phyloP scores from a whole-genome alignment of 2,888 invertebrate species.

The Autographa gamma region DNA sequence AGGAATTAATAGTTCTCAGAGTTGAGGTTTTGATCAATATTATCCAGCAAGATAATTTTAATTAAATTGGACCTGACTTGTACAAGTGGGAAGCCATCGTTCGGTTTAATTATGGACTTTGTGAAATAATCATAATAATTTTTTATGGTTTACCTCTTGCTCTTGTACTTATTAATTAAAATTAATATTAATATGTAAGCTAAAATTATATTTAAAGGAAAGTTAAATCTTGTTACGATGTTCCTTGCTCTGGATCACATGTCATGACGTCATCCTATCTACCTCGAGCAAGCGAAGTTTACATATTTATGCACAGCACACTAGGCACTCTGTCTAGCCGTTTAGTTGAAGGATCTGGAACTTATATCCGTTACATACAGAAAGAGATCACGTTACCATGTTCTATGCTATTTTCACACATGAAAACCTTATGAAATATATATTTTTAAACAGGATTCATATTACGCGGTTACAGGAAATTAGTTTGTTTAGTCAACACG shows the following conservation, averaged over 20 bases:
- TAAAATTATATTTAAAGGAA: too few relatives aligned
- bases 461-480: too few relatives aligned
- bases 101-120: neutral
- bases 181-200: neutral
- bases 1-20: constrained; percentile 13
- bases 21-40: constrained; percentile 7
- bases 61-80: neutral
- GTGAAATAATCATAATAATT: neutral
- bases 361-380: constrained; percentile 1
- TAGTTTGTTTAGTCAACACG: too few relatives aligned
- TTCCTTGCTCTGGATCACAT: neutral
- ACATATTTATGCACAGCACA: neutral
- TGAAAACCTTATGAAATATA: too few relatives aligned
- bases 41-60: neutral
- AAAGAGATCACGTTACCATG: neutral
- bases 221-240: too few relatives aligned
- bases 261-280: neutral
- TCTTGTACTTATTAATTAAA: neutral
- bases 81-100: neutral
- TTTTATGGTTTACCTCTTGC: neutral
- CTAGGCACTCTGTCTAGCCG: neutral
- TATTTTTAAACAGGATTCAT: too few relatives aligned
- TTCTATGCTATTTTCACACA: too few relatives aligned
- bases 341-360: constrained; percentile 3
- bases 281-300: neutral